These are phyloP conservation scores for Acanthosepion pharaonis DNA, from an alignment of 2,888 invertebrate genomes.

Conservation along the genomic window DNA sequence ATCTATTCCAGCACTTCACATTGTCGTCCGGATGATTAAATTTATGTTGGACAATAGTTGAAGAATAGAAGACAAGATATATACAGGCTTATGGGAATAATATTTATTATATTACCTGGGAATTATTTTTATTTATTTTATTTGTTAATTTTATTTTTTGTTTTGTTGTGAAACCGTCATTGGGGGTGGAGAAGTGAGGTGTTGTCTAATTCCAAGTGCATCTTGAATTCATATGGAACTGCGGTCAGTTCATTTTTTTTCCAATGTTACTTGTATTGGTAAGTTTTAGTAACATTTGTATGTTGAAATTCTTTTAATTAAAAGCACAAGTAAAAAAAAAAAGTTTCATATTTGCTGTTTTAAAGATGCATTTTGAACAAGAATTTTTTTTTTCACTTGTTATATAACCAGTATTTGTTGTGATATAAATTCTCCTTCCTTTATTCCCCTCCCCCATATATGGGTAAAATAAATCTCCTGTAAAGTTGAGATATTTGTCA, in stretches of 20 bases:
- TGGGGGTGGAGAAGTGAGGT: neutral
- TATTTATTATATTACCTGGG: neutral
- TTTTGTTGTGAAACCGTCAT: neutral
- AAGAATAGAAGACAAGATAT: neutral
- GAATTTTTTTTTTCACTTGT: too few species aligned
- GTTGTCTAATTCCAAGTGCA: neutral
- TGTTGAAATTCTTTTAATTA: too few species aligned
- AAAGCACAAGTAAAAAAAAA: too few species aligned
- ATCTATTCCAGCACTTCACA: neutral
- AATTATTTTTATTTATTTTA: neutral
- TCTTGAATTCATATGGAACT: neutral
- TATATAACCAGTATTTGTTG: too few species aligned
- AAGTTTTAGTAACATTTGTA: neutral
- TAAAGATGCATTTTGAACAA: too few species aligned
- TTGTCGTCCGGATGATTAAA: neutral
- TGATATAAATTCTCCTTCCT: too few species aligned
- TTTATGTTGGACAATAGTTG: neutral
- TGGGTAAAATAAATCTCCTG: too few species aligned
- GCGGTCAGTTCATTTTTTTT: neutral
- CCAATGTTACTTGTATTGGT: conserved; percentile 39
- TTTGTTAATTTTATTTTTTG: neutral
- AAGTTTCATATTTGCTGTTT: too few species aligned
- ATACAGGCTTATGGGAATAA: conserved; percentile 11
- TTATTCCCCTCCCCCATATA: too few species aligned
- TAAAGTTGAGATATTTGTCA: too few species aligned